Base-by-base conservation (phyloP, 2,113 vertebrate genomes). In the Lates calcarifer region DNA sequence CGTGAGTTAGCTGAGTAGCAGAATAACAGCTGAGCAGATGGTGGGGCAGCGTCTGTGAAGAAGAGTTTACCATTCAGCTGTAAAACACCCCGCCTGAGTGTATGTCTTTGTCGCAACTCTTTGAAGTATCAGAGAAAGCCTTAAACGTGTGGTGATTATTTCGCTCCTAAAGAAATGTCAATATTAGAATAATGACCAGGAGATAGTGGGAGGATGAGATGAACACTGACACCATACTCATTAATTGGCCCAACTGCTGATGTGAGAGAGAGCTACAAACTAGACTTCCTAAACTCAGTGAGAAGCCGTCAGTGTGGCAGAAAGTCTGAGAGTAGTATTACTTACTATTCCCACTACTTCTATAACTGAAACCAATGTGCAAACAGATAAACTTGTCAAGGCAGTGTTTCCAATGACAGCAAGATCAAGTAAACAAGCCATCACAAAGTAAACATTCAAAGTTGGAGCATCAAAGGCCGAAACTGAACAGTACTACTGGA, bases 11-110 rank as follows among this genome's bases (percentile, higher is more conserved):
- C 79, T 31, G 62, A 51, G 57, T 6, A 71, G 62, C 71, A 58
- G 62, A 74, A 61, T 75, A 78, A 29, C 72, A 58, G 80, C 76
- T 22, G 51, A 81, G 76, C 87, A 90, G 87, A 90, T 90, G 87
- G 79, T 15, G 71, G 18, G 1, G 73, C 77, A 74, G 82, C 20
- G 13, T 83, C 80, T 84, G 72, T 85, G 73, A 77, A 86, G 62
- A 70, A 43, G 57, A 84, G 58, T 83, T 85, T 65, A 57, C 63
- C 26, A n/a, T 71, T 79, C 29, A 57, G 75, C 75, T 86, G 68
- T 81, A 69, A 79, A 84, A 57, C 58, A 35, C 29, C 37, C 18
- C 28, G 28, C 24, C 33, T 31, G n/a, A 49, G 53, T 79, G 37
- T 11, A 56, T 22, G 12, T 64, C 29, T 74, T 60, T 71, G 77